Conservation (phyloP, 1,140 invertebrate species). For the Ceratoteleas bidentatus region DNA sequence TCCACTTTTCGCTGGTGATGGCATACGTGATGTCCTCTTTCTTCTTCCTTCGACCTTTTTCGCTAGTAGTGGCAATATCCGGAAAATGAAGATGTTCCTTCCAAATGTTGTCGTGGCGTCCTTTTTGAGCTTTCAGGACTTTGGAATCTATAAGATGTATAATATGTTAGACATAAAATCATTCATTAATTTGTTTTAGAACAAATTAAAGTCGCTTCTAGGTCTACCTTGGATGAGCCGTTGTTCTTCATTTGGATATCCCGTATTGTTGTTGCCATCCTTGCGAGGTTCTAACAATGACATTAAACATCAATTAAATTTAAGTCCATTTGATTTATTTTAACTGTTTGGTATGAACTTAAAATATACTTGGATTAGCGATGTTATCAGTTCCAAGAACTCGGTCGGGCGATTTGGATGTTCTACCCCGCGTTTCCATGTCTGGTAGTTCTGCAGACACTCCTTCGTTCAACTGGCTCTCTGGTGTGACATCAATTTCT, state of each 20-base stretch:
- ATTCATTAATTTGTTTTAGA: background rate
- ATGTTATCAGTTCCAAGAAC: background rate
- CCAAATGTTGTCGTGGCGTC: slow-evolving; percentile 8
- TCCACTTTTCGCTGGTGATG: slow-evolving; percentile 27
- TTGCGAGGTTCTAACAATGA: background rate
- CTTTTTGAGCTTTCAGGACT: background rate
- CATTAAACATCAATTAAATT: background rate
- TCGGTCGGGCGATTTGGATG: background rate
- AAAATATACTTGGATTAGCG: slow-evolving; percentile 3
- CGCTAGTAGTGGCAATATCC: background rate
- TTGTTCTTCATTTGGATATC: background rate
- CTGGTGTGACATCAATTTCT: slow-evolving; percentile 4
- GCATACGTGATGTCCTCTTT: slow-evolving; percentile 6
- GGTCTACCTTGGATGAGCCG: background rate
- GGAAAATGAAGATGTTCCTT: slow-evolving; percentile 25
- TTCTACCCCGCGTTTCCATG: background rate
- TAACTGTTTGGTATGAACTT: background rate
- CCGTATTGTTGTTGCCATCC: too few relatives aligned
- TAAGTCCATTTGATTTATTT: background rate
- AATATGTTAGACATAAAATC: background rate
- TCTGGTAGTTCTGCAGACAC: background rate
- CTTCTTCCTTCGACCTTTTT: slow-evolving; percentile 7
- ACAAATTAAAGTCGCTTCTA: background rate
- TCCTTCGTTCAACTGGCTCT: background rate
- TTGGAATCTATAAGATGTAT: background rate